These are phyloP conservation scores for Melipona bicolor DNA, from an alignment of 2,888 invertebrate species.

Conservation along the genomic window DNA sequence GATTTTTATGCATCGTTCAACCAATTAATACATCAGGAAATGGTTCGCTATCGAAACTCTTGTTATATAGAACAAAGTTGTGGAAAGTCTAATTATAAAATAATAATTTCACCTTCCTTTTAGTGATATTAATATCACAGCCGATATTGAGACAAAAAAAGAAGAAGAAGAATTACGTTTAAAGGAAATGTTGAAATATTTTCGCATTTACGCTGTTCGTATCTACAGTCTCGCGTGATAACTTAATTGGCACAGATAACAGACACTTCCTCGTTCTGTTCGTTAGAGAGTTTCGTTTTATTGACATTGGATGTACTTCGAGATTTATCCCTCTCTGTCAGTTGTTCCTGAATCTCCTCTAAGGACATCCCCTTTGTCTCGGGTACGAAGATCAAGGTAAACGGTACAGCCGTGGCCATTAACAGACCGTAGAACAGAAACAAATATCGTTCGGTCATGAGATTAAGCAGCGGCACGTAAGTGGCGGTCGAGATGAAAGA, in stretches of 20 bases:
- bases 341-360: slow-evolving; percentile 76
- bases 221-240: not conserved
- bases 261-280: not conserved
- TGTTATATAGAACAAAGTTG: too few species aligned
- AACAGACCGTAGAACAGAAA: slow-evolving; percentile 72
- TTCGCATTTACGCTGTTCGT: not conserved
- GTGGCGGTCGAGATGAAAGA: slow-evolving; percentile 66
- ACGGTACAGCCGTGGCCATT: slow-evolving; percentile 65
- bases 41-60: too few species aligned
- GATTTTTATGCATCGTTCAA: too few species aligned
- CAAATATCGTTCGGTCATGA: slow-evolving; percentile 65
- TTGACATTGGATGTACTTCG: not conserved
- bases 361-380: slow-evolving; percentile 80
- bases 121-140: not conserved
- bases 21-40: too few species aligned
- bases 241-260: not conserved
- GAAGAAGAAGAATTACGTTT: not conserved
- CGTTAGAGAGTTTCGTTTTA: not conserved
- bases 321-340: slow-evolving; percentile 52
- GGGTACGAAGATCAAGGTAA: slow-evolving; percentile 68
- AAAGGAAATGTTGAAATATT: not conserved
- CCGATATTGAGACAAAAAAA: not conserved
- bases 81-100: too few species aligned
- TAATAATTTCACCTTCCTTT: not conserved
- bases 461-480: slow-evolving; percentile 69